Base-by-base conservation (phyloP, 2,888 invertebrate genomes). In the Leptinotarsa haldemani region DNA sequence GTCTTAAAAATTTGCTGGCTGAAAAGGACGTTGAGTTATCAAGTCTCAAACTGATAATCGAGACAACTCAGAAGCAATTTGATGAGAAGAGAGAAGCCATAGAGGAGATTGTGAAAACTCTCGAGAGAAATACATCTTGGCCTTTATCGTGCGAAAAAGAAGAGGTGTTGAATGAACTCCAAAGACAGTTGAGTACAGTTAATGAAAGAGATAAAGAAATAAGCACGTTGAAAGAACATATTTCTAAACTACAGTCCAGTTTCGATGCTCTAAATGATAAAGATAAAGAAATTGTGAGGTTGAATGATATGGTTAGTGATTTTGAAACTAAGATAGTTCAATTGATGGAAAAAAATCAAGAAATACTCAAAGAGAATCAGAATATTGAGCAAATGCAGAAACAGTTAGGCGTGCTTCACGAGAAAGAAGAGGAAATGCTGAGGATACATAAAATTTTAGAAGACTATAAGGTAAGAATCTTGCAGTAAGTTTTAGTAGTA, bases 71-170 rank as follows among this genome's bases (percentile, higher is more conserved):
- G 61, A 77, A 81, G 66, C 82, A 84, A 68, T 81, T 84, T 50
- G 80, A 83, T 65, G 83, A 83, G 71, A 82, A 83, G 74, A 78
- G 82, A 16, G 78, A 81, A 71, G 80, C 83, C 4, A 79, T 84
- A 22, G 81, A 83, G 69, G 82, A 80, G 73, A 78, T 84, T 13
- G 81, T 83, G 12, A 75, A 77, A 56, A 75, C 82, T 47, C 77
- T 84, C 25, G 82, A 84, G 64, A 80, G 74, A 56, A 80, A 80
- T 9, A 74, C 81, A 2, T 53, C 76, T 5, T 73, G 77, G 65
- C 80, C 82, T 7, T 63, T 83, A 46, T 80, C 82, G 1, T 82
- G 78, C 52, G 82, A 82, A 68, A 80, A 81, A 70, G 70, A 80
- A 52, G 81, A 81, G 65, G 75, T 84, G 20, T 58, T 82, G 16